Conservation (phyloP, 2,113 vertebrate species). For the Murina feae region DNA sequence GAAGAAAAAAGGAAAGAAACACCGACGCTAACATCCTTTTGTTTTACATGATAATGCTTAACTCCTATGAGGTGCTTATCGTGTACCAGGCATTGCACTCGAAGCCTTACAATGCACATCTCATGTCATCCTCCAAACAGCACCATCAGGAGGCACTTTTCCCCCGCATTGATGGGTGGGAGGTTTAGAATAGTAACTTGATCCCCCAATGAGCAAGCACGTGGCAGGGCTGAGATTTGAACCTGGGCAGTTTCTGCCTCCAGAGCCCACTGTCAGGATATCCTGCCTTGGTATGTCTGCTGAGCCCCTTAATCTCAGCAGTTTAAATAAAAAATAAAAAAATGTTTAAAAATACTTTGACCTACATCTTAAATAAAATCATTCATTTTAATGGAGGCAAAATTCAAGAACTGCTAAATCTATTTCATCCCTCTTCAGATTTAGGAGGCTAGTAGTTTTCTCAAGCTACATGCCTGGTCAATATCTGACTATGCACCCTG, state of each 20-base stretch:
- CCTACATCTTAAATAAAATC: background rate
- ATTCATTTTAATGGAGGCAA: background rate
- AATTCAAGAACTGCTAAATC: background rate
- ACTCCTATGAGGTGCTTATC: background rate
- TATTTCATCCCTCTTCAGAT: background rate
- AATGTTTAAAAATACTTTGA: background rate
- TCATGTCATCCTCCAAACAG: background rate
- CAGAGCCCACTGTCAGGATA: accelerated
- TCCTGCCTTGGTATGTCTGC: background rate
- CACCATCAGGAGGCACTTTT: background rate
- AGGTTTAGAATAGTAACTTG: background rate
- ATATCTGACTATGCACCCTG: background rate
- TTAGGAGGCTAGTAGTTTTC: background rate
- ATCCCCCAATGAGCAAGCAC: background rate
- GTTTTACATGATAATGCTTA: background rate
- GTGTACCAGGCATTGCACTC: background rate
- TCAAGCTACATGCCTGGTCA: background rate
- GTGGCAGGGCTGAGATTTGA: background rate
- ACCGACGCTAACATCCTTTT: background rate
- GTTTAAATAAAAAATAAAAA: background rate
- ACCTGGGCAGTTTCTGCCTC: background rate
- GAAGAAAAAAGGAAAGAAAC: background rate
- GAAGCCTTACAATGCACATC: background rate
- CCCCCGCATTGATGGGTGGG: background rate
- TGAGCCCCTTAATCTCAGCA: background rate